A percentile compares a stretch with the other conserved stretches of the same genome.
These are phyloP conservation scores for Alcedo quadribrachys DNA, from an alignment of 2,797 vertebrate genomes.

Conservation along the genomic window DNA sequence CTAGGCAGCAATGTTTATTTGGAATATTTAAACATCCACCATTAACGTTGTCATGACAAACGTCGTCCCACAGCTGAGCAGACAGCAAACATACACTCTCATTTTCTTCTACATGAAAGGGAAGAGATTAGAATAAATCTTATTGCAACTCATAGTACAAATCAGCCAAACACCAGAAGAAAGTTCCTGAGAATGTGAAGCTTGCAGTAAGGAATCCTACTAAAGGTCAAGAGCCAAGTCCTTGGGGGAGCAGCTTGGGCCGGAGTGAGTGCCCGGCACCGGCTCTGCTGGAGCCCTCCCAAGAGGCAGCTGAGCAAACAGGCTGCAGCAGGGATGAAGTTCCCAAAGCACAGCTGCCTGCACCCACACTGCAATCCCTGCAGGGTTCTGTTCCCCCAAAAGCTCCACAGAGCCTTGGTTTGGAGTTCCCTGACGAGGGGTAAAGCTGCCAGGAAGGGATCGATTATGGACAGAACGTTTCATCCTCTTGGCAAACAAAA, in stretches of 20 bases:
- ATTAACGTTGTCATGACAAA: slow-evolving; percentile 41
- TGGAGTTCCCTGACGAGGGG: background rate
- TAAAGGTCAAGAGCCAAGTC: background rate
- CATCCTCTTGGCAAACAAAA: background rate
- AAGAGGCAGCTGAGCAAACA: background rate
- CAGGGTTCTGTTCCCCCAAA: background rate
- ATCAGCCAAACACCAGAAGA: background rate
- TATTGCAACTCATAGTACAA: background rate
- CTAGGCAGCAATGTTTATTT: slow-evolving; percentile 52
- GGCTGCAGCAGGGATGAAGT: background rate
- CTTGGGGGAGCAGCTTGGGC: background rate
- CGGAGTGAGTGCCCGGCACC: background rate
- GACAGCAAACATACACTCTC: slow-evolving; percentile 25
- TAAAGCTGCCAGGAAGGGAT: background rate
- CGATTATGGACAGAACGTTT: background rate
- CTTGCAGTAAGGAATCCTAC: slow-evolving; percentile 15
- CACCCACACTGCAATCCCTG: background rate
- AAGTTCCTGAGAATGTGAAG: slow-evolving; percentile 38
- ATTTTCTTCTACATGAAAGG: background rate
- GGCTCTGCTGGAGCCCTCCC: background rate
- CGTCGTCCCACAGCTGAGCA: slow-evolving; percentile 10
- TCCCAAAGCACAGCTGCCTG: background rate
- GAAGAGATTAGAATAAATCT: background rate
- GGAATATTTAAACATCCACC: slow-evolving; percentile 31
- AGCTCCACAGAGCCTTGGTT: background rate